A percentile compares a stretch with the other conserved stretches of the same genome.
These are phyloP conservation scores for Hemicentrotus pulcherrimus DNA, from an alignment of 35 echinoderm and acorn worm species.

Conservation along the genomic window DNA sequence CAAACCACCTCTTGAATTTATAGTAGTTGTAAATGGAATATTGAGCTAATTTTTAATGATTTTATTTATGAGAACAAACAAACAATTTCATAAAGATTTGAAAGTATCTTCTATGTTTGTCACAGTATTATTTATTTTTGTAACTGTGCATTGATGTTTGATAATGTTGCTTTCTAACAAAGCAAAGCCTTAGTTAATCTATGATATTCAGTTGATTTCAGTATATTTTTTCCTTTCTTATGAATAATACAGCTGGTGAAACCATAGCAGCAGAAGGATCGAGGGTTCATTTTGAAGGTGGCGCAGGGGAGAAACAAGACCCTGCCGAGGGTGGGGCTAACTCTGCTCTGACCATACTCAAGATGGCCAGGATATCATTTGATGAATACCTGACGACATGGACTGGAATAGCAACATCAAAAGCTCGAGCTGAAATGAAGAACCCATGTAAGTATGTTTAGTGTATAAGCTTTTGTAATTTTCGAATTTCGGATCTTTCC, in stretches of 20 bases:
- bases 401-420: conserved; percentile 92
- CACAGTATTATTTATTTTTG: too few relatives aligned
- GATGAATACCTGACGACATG: conserved; percentile 98
- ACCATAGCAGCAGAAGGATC: conserved; percentile 43
- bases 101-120: too few relatives aligned
- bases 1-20: too few relatives aligned
- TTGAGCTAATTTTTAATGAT: too few relatives aligned
- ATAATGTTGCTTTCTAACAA: too few relatives aligned
- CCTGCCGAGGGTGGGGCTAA: neutral
- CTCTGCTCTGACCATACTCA: conserved; percentile 28
- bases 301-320: neutral
- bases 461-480: neutral
- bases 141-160: too few relatives aligned
- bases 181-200: too few relatives aligned
- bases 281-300: conserved; percentile 49
- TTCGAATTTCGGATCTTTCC: too few relatives aligned
- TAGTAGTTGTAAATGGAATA: too few relatives aligned
- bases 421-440: conserved; percentile 81
- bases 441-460: conserved; percentile 84
- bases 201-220: too few relatives aligned
- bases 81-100: too few relatives aligned
- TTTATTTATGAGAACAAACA: too few relatives aligned
- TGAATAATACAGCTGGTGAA: conserved; percentile 38
- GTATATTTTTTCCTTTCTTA: neutral
- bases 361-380: conserved; percentile 74